These are phyloP conservation scores for Fopius arisanus DNA, from an alignment of 1,140 invertebrate species.

Conservation along the genomic window DNA sequence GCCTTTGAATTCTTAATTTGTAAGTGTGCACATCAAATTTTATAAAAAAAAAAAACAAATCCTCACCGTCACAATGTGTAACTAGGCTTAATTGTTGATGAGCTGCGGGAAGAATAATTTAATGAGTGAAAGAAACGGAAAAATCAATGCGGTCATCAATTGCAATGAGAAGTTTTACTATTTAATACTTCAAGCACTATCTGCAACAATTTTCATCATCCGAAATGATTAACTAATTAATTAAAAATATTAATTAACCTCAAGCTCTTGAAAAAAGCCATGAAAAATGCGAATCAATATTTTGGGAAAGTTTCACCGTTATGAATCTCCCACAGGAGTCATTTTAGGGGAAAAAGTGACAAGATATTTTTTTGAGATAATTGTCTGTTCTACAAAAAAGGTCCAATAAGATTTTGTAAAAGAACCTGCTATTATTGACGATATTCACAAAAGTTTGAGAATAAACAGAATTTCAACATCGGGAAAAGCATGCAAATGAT, in stretches of 20 bases:
- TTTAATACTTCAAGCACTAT: neutral
- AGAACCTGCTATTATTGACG: neutral
- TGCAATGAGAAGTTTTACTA: neutral
- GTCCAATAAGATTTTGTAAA: neutral
- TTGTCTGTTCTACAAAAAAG: neutral
- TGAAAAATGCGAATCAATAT: too few species aligned
- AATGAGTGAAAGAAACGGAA: neutral
- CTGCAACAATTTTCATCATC: too few species aligned
- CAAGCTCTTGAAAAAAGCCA: too few species aligned
- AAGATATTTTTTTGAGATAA: neutral
- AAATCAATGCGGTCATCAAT: neutral
- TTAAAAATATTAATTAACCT: too few species aligned
- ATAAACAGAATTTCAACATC: neutral
- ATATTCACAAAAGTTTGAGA: neutral
- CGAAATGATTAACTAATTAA: too few species aligned
- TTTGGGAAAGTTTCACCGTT: neutral
- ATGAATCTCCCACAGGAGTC: neutral
- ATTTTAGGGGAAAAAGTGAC: neutral
- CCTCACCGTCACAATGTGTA: conserved; percentile 2
- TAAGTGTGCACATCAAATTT: conserved; percentile 22
- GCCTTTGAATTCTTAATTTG: conserved; percentile 31
- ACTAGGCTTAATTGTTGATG: neutral
- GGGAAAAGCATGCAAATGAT: neutral
- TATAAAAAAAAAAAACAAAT: conserved; percentile 13
- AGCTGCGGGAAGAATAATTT: neutral